Evolutionary conservation across 2,888 invertebrate genomes (phyloP).

Genomic region (Eupithecia tripunctaria): DNA sequence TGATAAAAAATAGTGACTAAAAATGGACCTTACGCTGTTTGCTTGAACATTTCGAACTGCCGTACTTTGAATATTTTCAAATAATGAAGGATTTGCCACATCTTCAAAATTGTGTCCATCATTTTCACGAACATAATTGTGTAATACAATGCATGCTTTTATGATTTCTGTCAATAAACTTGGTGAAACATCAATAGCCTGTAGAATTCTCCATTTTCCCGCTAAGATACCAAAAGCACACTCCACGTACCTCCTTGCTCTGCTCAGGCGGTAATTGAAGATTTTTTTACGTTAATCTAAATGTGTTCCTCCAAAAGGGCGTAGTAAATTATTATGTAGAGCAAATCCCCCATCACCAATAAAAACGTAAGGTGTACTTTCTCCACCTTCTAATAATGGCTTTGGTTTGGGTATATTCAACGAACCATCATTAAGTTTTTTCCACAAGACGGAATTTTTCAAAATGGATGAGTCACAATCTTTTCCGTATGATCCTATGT

Average conservation of each 20-base stretch:
- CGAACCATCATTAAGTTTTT: slow-evolving; percentile 38
- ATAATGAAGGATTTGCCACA: slow-evolving; percentile 46
- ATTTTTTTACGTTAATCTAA: slow-evolving; percentile 40
- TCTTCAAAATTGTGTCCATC: slow-evolving; percentile 48
- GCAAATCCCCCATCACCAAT: background rate
- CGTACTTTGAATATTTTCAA: slow-evolving; percentile 48
- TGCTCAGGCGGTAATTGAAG: slow-evolving; percentile 41
- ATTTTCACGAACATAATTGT: slow-evolving; percentile 46
- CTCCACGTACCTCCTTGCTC: slow-evolving; percentile 40
- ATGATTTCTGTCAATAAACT: slow-evolving; percentile 39
- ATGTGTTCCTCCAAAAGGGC: slow-evolving; percentile 43
- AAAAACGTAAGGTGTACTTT: slow-evolving; percentile 26
- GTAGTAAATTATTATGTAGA: slow-evolving; percentile 34
- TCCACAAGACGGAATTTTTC: slow-evolving; percentile 39
- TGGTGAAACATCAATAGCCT: slow-evolving; percentile 44
- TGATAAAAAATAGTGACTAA: slow-evolving; percentile 45
- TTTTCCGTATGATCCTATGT: slow-evolving; percentile 44
- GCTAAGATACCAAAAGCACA: slow-evolving; percentile 44
- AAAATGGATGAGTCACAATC: slow-evolving; percentile 19
- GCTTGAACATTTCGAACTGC: slow-evolving; percentile 46
- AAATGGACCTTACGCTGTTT: slow-evolving; percentile 44
- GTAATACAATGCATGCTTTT: slow-evolving; percentile 37
- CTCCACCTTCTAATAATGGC: slow-evolving; percentile 43
- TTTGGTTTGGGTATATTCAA: slow-evolving; percentile 44
- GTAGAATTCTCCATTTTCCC: slow-evolving; percentile 44